Evolutionary conservation across 2,797 vertebrate species (phyloP), one percentile per base, ranked within the genome.

Genomic region (Alcedo quadribrachys): DNA sequence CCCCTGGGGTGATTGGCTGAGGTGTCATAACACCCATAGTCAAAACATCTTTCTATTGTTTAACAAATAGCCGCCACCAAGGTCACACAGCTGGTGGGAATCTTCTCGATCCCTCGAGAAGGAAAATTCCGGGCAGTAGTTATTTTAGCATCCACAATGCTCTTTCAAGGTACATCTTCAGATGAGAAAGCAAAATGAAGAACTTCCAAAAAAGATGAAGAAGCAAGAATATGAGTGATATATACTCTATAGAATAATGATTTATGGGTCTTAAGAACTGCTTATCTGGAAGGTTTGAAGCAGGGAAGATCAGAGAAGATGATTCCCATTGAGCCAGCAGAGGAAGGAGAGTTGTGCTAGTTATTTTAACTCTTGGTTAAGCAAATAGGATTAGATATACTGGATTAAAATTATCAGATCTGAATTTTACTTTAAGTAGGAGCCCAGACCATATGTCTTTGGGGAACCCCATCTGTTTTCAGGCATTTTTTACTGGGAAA

Each of bases 371-470:
- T 91, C 85, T 85, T 84, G 63, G 46, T 81, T 86, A 68, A 63
- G 87, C 57, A 94, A 84, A 87, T 82, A 51, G 25, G 83, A 91
- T 95, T 92, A 86, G 50, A 37, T 81, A 79, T 80, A 86, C 46
- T 65, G 12, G 42, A 71, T 91, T 91, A 91, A 94, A 95, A 84
- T 77, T 8, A 82, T 85, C 54, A 78, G 58, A 62, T 95, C 66
- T 87, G 90, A 89, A 75, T 95, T 95, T 93, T 93, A n/a, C 53
- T 92, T 81, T 61, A 88, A 92, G 57, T 71, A 82, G 76, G 14
- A 85, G 8, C 27, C 27, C 11, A 48, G 37, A 81, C 90, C 87
- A 73, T 94, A 81, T 90, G 93, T 92, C 69, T 94, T 78, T 78
- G 24, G 75, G 62, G 71, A 93, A 37, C 62, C 42, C 76, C 93